phyloP scores from a whole-genome alignment of 2,797 vertebrate species.

The Poecilia velifera region DNA sequence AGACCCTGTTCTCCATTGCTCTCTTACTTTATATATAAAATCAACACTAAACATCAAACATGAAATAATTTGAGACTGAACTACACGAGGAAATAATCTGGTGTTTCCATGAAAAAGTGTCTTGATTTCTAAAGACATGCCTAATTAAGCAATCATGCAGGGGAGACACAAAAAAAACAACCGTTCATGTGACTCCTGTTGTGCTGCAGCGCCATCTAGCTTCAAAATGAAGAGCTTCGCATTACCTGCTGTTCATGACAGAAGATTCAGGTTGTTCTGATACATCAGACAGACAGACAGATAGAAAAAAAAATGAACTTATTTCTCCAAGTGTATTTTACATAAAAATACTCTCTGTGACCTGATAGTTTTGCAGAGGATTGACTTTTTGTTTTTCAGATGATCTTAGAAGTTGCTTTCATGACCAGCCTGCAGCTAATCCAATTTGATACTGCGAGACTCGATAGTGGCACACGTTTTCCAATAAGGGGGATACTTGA shows the following conservation, averaged over 20 bases:
- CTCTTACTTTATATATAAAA: neutral
- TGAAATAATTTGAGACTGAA: neutral
- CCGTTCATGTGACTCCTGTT: neutral
- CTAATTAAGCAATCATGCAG: slow-evolving; percentile 37
- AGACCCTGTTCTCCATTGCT: neutral
- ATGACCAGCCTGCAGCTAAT: neutral
- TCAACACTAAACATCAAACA: neutral
- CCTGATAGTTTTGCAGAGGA: neutral
- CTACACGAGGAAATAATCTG: neutral
- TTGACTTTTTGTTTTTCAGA: neutral
- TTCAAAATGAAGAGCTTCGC: slow-evolving; percentile 1
- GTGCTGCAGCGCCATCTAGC: slow-evolving; percentile 74
- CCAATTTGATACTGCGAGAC: neutral
- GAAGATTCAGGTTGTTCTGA: neutral
- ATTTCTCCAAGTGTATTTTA: neutral
- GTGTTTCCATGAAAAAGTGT: slow-evolving; percentile 7
- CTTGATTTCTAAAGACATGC: too few species aligned
- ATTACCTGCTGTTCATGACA: neutral
- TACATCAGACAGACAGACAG: too few species aligned
- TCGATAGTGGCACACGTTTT: neutral
- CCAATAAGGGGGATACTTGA: neutral
- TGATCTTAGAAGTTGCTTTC: neutral
- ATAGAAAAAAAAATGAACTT: neutral
- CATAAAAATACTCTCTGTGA: neutral
- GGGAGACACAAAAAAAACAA: slow-evolving; percentile 55